Percentiles rank a stretch among this genome's conserved stretches.
These are phyloP conservation scores for Adelosebastes latens DNA, from an alignment of 2,797 vertebrate species.

Conservation along the genomic window DNA sequence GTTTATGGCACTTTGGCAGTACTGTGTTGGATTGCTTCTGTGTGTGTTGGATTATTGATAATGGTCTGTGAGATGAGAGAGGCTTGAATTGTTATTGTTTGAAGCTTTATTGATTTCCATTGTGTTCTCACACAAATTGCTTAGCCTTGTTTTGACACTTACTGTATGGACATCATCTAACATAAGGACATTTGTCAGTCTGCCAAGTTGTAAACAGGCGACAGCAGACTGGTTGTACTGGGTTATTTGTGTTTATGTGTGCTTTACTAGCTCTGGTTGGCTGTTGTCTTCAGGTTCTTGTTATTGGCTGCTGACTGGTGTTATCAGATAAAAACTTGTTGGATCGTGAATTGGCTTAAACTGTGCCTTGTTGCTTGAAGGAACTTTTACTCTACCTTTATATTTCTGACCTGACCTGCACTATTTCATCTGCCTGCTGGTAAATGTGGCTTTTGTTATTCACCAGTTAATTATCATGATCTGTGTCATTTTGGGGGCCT, in stretches of 20 bases:
- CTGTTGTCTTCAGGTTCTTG: no score
- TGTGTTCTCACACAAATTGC: neutral
- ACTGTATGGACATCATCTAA: no score
- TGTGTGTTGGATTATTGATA: neutral
- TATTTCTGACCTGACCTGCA: neutral
- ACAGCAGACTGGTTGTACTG: no score
- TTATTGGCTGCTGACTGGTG: neutral
- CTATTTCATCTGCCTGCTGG: neutral
- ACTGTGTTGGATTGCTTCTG: neutral
- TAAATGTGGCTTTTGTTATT: neutral
- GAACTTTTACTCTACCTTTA: neutral
- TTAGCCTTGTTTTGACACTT: neutral
- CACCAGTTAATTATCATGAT: neutral
- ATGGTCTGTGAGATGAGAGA: neutral
- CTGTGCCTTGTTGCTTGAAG: neutral
- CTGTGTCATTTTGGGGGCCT: neutral
- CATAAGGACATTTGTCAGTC: no score
- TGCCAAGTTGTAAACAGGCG: no score
- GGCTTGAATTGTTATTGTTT: neutral
- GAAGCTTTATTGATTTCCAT: conserved; percentile 4
- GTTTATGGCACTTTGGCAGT: neutral
- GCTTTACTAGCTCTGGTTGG: no score
- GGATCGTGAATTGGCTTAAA: neutral
- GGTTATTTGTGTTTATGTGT: no score
- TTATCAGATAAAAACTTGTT: neutral